Percentiles rank a stretch among this genome's conserved stretches.
phyloP scores from a whole-genome alignment of 23 tunicate genomes.

The Diplosoma virens region DNA sequence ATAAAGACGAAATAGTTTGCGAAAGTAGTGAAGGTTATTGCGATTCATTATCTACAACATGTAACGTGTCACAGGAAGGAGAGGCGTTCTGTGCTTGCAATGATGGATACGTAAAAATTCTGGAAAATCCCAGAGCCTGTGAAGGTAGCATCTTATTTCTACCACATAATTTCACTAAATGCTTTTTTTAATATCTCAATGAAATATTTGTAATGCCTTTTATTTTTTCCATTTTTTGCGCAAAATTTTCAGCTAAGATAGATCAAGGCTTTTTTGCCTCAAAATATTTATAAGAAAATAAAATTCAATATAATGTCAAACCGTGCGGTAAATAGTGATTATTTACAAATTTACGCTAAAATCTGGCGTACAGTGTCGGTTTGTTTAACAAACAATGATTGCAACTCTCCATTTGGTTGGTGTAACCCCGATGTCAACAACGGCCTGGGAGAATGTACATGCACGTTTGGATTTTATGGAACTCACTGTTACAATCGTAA shows the following conservation, averaged over 20 bases:
- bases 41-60: slow-evolving; percentile 4
- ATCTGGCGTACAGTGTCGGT: slow-evolving; percentile 5
- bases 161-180: too few relatives aligned
- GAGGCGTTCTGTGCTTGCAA: slow-evolving; percentile 8
- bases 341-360: too few relatives aligned
- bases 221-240: too few relatives aligned
- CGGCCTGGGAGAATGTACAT: slow-evolving; percentile 38
- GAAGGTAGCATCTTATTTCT: too few relatives aligned
- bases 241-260: too few relatives aligned
- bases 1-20: slow-evolving; percentile 14
- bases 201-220: too few relatives aligned
- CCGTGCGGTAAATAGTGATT: too few relatives aligned
- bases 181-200: too few relatives aligned
- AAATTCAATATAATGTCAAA: too few relatives aligned
- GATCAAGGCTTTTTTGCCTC: too few relatives aligned
- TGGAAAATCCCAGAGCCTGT: slow-evolving; percentile 2
- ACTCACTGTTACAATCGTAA: slow-evolving; percentile 41
- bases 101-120: not conserved
- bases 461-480: slow-evolving; percentile 40
- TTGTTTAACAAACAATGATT: slow-evolving; percentile 7
- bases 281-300: not conserved
- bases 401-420: slow-evolving; percentile 52
- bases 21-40: slow-evolving; percentile 21
- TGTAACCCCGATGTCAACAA: slow-evolving; percentile 22
- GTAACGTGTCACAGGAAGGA: not conserved